A percentile compares a stretch with the other conserved stretches of the same genome.
These are phyloP conservation scores for Aplidium turbinatum DNA, from an alignment of 23 tunicate species.

Conservation along the genomic window DNA sequence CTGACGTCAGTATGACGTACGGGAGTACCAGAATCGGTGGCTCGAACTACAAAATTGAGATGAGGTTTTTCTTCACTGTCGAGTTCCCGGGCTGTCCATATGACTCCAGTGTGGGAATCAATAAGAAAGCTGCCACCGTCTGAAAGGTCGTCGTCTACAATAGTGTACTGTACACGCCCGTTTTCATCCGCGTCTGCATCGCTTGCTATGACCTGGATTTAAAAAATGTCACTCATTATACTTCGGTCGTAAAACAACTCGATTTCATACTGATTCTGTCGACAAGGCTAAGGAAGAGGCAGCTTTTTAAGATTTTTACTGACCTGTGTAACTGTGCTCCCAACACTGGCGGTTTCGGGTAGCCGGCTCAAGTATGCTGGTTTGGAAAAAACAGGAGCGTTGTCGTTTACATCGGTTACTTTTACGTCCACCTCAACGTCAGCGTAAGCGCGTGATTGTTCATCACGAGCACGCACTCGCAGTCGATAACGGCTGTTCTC, in stretches of 20 bases:
- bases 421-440: conserved; percentile 48
- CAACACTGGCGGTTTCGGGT: conserved; percentile 23
- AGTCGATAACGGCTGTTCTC: conserved; percentile 13
- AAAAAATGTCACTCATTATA: not conserved
- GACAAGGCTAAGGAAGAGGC: too few species aligned
- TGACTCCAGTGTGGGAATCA: conserved; percentile 48
- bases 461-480: conserved; percentile 37
- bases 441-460: conserved; percentile 35
- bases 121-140: conserved; percentile 29
- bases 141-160: conserved; percentile 5
- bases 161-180: conserved; percentile 35
- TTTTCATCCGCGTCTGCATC: conserved; percentile 44
- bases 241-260: not conserved
- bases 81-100: conserved; percentile 47
- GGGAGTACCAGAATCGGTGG: conserved; percentile 46
- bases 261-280: too few species aligned
- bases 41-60: conserved; percentile 42
- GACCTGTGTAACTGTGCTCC: conserved; percentile 49
- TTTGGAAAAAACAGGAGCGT: conserved; percentile 43
- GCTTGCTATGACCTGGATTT: conserved; percentile 39
- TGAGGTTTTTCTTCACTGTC: conserved; percentile 20
- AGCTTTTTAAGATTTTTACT: too few species aligned
- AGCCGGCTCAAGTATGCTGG: conserved; percentile 6
- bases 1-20: conserved; percentile 43
- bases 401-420: conserved; percentile 56